A percentile compares a stretch with the other conserved stretches of the same genome.
Evolutionary conservation across 2,113 vertebrate species (phyloP).

Genomic region (Odocoileus virginianus): DNA sequence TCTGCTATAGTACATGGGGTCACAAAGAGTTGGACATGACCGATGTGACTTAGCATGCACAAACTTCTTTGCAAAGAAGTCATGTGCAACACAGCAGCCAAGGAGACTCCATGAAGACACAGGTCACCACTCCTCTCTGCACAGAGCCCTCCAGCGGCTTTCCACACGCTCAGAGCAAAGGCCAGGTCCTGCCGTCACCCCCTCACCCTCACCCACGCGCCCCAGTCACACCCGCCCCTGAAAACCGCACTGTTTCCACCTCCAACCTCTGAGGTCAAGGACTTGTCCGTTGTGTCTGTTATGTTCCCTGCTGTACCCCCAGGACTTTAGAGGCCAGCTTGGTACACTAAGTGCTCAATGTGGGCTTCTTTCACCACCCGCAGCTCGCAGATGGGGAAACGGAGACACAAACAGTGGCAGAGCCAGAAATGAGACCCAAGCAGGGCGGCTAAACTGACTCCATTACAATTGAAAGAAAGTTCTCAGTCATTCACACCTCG

Average conservation of each 20-base stretch:
- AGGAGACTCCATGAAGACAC: not conserved
- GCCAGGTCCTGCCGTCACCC: accelerated
- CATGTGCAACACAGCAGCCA: not conserved
- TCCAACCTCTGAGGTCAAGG: not conserved
- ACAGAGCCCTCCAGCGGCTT: not conserved
- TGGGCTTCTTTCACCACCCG: too few species aligned
- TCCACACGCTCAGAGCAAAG: not conserved
- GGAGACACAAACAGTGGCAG: not conserved
- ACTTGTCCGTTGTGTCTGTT: not conserved
- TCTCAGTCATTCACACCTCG: not conserved
- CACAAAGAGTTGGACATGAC: not conserved
- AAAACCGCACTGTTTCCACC: not conserved
- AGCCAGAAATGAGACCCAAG: not conserved
- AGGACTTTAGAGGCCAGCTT: not conserved
- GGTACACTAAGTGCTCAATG: not conserved
- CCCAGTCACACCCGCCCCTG: accelerated
- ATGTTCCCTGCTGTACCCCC: too few species aligned
- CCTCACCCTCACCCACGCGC: accelerated
- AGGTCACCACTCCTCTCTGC: not conserved
- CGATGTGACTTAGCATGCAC: not conserved
- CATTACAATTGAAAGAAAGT: not conserved
- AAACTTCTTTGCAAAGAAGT: not conserved
- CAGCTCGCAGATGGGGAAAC: not conserved
- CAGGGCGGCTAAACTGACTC: too few species aligned
- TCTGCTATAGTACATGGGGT: not conserved